Conservation (phyloP, 2,888 invertebrate species). For the Drosophila pegasa region DNA sequence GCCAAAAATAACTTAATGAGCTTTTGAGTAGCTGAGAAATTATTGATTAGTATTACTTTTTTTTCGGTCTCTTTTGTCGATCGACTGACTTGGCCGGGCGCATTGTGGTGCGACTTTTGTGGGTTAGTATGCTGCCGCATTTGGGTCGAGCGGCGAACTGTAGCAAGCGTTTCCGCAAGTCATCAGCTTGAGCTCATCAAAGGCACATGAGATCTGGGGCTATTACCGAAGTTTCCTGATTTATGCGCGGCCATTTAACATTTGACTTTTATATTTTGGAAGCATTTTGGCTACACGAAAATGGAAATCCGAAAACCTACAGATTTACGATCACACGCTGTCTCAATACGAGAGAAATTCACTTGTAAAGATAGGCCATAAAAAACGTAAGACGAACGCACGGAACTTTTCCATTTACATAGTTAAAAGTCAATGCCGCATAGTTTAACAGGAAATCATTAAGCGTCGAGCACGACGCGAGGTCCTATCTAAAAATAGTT, state of each 20-base stretch:
- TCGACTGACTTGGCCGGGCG: slow-evolving; percentile 29
- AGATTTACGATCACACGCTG: slow-evolving; percentile 43
- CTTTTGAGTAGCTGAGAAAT: slow-evolving; percentile 71
- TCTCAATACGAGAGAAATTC: slow-evolving; percentile 23
- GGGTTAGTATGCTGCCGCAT: slow-evolving; percentile 55
- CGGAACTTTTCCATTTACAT: slow-evolving; percentile 51
- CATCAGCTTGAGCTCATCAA: slow-evolving; percentile 28
- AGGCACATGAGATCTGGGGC: neutral
- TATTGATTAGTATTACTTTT: slow-evolving; percentile 60
- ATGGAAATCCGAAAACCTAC: slow-evolving; percentile 1
- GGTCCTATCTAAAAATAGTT: slow-evolving; percentile 65
- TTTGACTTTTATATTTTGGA: slow-evolving; percentile 39
- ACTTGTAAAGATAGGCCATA: slow-evolving; percentile 40
- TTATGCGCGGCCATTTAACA: slow-evolving; percentile 43
- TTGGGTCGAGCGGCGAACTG: slow-evolving; percentile 30
- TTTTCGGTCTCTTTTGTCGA: slow-evolving; percentile 14
- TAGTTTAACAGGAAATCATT: slow-evolving; percentile 77
- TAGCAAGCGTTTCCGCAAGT: slow-evolving; percentile 36
- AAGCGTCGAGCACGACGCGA: slow-evolving; percentile 36
- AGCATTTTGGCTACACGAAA: slow-evolving; percentile 22
- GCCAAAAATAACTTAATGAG: slow-evolving; percentile 61
- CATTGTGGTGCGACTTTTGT: slow-evolving; percentile 44
- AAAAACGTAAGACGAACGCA: slow-evolving; percentile 20
- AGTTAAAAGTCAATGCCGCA: slow-evolving; percentile 70
- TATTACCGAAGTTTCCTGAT: slow-evolving; percentile 24